Evolutionary conservation across 2,113 vertebrate species (phyloP).

Genomic region (Coregonus clupeaformis): DNA sequence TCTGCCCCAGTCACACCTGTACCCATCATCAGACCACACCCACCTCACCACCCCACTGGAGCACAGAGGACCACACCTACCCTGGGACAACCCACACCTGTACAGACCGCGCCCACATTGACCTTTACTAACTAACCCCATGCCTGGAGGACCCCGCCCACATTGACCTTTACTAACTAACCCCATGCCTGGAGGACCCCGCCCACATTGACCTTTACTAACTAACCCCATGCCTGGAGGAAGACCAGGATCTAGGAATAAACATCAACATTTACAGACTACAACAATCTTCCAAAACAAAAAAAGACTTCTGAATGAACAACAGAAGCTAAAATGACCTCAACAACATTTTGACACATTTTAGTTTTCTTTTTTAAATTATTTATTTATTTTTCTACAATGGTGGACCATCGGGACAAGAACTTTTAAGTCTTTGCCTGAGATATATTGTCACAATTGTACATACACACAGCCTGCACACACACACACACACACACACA

Average conservation of each 20-base stretch:
- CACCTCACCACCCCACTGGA: conserved; percentile 14
- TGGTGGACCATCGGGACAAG: conserved; percentile 35
- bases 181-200: background rate
- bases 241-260: background rate
- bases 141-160: no score
- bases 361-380: conserved; percentile 54
- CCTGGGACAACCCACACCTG: conserved; percentile 21
- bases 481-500: conserved; percentile 2
- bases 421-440: conserved; percentile 23
- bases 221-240: background rate
- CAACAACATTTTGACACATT: conserved; percentile 11
- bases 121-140: conserved; percentile 12
- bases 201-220: conserved; percentile 6
- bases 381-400: conserved; percentile 71
- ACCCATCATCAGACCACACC: conserved; percentile 25
- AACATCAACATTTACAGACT: background rate
- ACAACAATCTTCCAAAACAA: background rate
- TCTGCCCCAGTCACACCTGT: conserved; percentile 17
- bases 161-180: conserved; percentile 2
- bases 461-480: background rate
- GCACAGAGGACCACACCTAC: conserved; percentile 22
- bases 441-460: conserved; percentile 17
- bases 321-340: conserved; percentile 12
- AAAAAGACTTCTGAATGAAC: conserved; percentile 24
- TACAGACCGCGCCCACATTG: conserved; percentile 7